These are phyloP conservation scores for Ophion costatus DNA, from an alignment of 2,888 invertebrate species.

Conservation along the genomic window DNA sequence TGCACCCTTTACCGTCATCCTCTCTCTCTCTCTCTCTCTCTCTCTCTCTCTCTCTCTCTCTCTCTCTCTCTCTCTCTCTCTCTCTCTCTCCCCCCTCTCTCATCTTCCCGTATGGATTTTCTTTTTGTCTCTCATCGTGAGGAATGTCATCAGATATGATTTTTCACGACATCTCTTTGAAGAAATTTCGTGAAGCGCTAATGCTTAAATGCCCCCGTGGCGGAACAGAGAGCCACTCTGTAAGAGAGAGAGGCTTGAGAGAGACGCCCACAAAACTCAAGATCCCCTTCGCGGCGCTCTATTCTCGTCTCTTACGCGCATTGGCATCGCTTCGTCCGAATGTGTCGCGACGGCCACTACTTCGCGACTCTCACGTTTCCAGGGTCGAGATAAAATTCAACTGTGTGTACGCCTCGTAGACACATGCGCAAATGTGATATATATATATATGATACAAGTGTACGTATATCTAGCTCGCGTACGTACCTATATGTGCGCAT, in stretches of 20 bases:
- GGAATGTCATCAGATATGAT: slow-evolving; percentile 55
- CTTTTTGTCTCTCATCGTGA: slow-evolving; percentile 13
- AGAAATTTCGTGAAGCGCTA: slow-evolving; percentile 35
- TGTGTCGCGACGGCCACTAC: slow-evolving; percentile 10
- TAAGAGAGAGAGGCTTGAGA: slow-evolving; percentile 17
- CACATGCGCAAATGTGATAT: not conserved
- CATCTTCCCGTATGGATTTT: slow-evolving; percentile 23
- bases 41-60: slow-evolving; percentile 8
- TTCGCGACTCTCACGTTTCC: slow-evolving; percentile 52
- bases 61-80: slow-evolving; percentile 13
- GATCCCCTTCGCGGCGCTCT: slow-evolving; percentile 45
- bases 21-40: slow-evolving; percentile 13
- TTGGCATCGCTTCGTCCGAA: slow-evolving; percentile 13
- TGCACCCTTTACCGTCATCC: not conserved
- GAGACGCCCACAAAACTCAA: slow-evolving; percentile 49
- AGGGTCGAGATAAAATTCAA: slow-evolving; percentile 44
- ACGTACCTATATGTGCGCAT: not conserved
- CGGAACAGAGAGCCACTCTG: too few relatives aligned
- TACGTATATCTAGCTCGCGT: not conserved
- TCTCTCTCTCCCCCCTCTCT: slow-evolving; percentile 2
- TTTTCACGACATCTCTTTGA: slow-evolving; percentile 54
- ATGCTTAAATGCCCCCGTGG: slow-evolving; percentile 17
- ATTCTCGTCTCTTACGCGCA: slow-evolving; percentile 61
- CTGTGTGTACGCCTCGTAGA: slow-evolving; percentile 16
- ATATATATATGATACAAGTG: slow-evolving; percentile 6